phyloP scores from a whole-genome alignment of 2,113 vertebrate species.

The Epinephelus cyanopodus region DNA sequence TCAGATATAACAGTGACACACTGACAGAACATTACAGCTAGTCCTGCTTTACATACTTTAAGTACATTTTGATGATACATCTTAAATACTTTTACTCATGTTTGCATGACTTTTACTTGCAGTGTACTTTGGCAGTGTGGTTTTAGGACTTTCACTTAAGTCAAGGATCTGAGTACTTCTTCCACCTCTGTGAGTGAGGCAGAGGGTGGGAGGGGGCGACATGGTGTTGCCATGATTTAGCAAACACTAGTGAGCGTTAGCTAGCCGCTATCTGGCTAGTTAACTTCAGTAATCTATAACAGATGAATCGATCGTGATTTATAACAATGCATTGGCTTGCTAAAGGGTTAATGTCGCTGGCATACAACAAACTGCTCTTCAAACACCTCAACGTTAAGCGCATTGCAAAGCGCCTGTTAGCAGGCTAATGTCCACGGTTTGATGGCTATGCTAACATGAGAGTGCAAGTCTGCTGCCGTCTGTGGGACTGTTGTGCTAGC shows the following conservation, averaged over 20 bases:
- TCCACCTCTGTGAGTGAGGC: background rate
- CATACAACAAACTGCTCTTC: background rate
- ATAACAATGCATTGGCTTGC: background rate
- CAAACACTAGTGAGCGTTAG: constrained; percentile 62
- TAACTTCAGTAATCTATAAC: background rate
- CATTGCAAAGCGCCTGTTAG: constrained; percentile 11
- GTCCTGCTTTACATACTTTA: too few relatives aligned
- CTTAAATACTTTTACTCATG: background rate
- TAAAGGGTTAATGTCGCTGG: background rate
- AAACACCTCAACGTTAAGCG: constrained; percentile 9
- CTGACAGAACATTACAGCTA: too few relatives aligned
- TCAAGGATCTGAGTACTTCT: background rate
- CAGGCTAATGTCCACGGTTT: constrained; percentile 22
- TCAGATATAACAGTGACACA: too few relatives aligned
- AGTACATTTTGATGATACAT: too few relatives aligned
- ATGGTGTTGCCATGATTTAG: constrained; percentile 74
- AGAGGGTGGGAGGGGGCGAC: constrained; percentile 53
- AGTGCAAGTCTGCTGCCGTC: constrained; percentile 48
- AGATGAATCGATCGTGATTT: background rate
- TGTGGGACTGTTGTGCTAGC: constrained; percentile 18
- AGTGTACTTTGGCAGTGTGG: background rate
- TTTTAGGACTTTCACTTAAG: background rate
- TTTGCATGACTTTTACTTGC: background rate
- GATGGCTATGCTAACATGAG: constrained; percentile 73
- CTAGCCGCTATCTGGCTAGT: background rate